These are phyloP conservation scores for Cyanoramphus novaezelandiae DNA, from an alignment of 2,113 vertebrate species.

Conservation along the genomic window DNA sequence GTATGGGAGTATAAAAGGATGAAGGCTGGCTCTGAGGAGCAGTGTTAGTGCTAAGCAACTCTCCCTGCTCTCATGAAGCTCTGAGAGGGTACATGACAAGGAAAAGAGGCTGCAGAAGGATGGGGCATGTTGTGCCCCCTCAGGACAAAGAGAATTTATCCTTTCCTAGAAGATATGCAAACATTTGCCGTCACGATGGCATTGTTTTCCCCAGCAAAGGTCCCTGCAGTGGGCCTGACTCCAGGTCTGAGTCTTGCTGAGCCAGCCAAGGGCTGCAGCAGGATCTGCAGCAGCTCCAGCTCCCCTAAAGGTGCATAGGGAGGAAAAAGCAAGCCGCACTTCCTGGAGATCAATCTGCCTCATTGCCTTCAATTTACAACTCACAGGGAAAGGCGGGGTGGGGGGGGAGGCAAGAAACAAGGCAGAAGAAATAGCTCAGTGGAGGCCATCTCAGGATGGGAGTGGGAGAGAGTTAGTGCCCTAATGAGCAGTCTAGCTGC, in stretches of 20 bases:
- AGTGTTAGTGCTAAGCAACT: background rate
- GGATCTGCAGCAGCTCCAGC: background rate
- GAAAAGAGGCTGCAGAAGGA: background rate
- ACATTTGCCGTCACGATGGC: background rate
- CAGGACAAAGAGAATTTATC: background rate
- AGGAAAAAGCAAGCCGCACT: background rate
- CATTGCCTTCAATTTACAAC: conserved; percentile 45
- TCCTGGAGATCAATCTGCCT: background rate
- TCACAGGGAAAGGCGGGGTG: background rate
- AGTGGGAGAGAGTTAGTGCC: conserved; percentile 69
- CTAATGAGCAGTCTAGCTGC: conserved; percentile 67
- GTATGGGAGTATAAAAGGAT: background rate
- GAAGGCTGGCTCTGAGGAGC: background rate
- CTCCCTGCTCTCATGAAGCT: background rate
- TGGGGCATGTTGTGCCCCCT: background rate
- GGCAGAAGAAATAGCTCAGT: conserved; percentile 43
- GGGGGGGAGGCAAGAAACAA: background rate
- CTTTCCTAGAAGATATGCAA: background rate
- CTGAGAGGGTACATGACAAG: background rate
- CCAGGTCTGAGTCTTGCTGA: background rate
- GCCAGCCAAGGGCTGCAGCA: background rate
- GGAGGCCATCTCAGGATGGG: conserved; percentile 64
- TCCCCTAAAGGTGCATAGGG: background rate
- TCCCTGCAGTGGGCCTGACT: background rate
- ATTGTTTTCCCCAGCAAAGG: background rate